phyloP scores from a whole-genome alignment of 2,113 vertebrate genomes.

The Uropsilus gracilis region DNA sequence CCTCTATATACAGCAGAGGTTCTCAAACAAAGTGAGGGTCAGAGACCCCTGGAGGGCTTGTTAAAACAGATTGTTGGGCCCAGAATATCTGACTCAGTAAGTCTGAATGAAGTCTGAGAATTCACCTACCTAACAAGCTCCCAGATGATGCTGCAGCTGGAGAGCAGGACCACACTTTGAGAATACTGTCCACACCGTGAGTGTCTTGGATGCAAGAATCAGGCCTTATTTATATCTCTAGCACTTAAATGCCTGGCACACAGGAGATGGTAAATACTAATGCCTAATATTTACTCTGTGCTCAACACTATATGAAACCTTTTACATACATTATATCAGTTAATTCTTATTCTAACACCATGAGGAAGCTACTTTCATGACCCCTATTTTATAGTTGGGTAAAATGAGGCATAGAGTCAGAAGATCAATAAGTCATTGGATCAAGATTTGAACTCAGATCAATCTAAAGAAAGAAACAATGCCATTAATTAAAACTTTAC shows the following conservation, averaged over 20 bases:
- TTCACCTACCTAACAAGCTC: not conserved
- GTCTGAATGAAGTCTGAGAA: not conserved
- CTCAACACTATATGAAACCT: not conserved
- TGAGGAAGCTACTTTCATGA: not conserved
- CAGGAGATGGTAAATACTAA: not conserved
- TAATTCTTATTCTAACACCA: not conserved
- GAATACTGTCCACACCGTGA: not conserved
- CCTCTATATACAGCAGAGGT: not conserved
- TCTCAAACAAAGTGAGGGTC: not conserved
- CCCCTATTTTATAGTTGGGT: not conserved
- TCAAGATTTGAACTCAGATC: not conserved
- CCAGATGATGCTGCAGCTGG: not conserved
- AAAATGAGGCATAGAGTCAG: not conserved
- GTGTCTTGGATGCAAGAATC: not conserved
- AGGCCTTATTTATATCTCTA: not conserved
- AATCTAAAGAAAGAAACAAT: not conserved
- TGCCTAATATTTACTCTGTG: not conserved
- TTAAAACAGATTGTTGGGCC: not conserved
- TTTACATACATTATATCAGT: not conserved
- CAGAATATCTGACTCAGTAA: not conserved
- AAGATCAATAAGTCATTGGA: not conserved
- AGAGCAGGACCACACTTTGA: not conserved
- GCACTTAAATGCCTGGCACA: not conserved
- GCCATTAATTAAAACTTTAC: not conserved
- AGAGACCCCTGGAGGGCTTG: not conserved